A percentile compares a stretch with the other conserved stretches of the same genome.
Evolutionary conservation across 1,140 invertebrate species (phyloP).

Genomic region (Zaprionus nigranus): DNA sequence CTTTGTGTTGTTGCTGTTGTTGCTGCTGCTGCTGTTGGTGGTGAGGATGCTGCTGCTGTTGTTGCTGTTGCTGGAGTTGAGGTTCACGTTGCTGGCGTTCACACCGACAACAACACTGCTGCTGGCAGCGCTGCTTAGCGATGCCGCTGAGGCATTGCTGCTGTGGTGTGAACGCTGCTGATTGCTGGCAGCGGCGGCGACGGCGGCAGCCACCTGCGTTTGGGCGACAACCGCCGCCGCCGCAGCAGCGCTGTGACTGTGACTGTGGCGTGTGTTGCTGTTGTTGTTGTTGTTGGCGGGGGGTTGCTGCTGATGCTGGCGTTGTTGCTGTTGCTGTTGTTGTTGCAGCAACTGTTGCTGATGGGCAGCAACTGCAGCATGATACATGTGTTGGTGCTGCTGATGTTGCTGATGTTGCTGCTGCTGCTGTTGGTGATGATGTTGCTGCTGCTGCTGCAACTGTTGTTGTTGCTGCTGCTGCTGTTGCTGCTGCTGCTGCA

Average conservation of each 20-base stretch:
- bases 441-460: conserved; percentile 50
- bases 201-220: conserved; percentile 60
- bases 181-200: conserved; percentile 57
- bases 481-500: conserved; percentile 58
- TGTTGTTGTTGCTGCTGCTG: conserved; percentile 71
- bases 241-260: conserved; percentile 51
- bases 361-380: conserved; percentile 65
- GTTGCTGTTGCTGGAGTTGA: conserved; percentile 40
- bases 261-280: conserved; percentile 52
- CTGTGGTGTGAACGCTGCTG: conserved; percentile 61
- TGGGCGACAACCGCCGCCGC: conserved; percentile 54
- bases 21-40: conserved; percentile 33
- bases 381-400: conserved; percentile 74
- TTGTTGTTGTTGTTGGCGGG: conserved; percentile 59
- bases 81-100: conserved; percentile 22
- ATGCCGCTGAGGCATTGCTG: conserved; percentile 41
- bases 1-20: conserved; percentile 81
- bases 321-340: conserved; percentile 59
- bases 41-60: conserved; percentile 35
- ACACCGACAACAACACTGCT: conserved; percentile 23
- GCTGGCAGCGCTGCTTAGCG: conserved; percentile 47
- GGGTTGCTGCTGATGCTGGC: conserved; percentile 46
- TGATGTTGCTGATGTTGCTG: conserved; percentile 68
- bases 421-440: conserved; percentile 44
- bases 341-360: conserved; percentile 73